Evolutionary conservation across 2,797 vertebrate species (phyloP).

Genomic region (Lateolabrax maculatus): DNA sequence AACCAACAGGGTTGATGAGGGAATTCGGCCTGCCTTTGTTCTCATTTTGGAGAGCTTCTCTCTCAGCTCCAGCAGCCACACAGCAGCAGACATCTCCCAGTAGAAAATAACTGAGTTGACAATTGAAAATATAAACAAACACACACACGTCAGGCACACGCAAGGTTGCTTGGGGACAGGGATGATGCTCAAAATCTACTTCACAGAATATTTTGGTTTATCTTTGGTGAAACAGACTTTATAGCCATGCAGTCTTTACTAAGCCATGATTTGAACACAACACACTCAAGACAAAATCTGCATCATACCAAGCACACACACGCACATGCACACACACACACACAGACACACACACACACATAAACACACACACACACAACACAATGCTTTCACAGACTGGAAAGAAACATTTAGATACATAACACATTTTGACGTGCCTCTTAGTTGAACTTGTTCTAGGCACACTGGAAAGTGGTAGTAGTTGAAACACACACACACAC

Average conservation of each 20-base stretch:
- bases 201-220: slow-evolving; percentile 6
- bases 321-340: background rate
- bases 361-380: background rate
- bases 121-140: slow-evolving; percentile 38
- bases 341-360: background rate
- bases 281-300: slow-evolving; percentile 1
- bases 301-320: background rate
- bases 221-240: slow-evolving; percentile 17
- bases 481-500: slow-evolving; percentile 28
- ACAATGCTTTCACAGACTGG: background rate
- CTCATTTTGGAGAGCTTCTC: slow-evolving; percentile 40
- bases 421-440: slow-evolving; percentile 40
- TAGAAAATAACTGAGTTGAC: slow-evolving; percentile 35
- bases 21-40: slow-evolving; percentile 40
- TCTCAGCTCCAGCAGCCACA: slow-evolving; percentile 48
- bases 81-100: slow-evolving; percentile 40
- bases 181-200: slow-evolving; percentile 11
- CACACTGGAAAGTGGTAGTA: slow-evolving; percentile 34
- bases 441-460: slow-evolving; percentile 39
- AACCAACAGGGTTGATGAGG: slow-evolving; percentile 30
- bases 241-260: background rate
- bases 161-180: slow-evolving; percentile 7
- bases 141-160: background rate
- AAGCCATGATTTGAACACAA: slow-evolving; percentile 4
- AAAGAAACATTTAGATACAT: slow-evolving; percentile 11